phyloP scores from a whole-genome alignment of 2,797 vertebrate genomes.

The Sparus aurata region DNA sequence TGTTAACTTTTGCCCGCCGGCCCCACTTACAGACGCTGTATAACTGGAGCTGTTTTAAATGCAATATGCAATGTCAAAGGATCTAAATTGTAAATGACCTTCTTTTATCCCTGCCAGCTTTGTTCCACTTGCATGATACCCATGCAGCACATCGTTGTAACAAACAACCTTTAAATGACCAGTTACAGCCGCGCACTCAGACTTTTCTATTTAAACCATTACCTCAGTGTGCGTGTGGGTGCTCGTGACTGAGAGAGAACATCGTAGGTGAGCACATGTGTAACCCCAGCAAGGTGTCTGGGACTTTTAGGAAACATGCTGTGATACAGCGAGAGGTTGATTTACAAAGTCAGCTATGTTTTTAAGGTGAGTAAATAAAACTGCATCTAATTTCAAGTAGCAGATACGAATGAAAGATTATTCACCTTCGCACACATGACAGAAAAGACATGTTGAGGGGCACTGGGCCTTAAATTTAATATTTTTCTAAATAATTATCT shows the following conservation, averaged over 20 bases:
- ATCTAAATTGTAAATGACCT: not conserved
- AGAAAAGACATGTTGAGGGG: not conserved
- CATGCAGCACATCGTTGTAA: constrained; percentile 22
- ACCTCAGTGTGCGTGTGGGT: constrained; percentile 43
- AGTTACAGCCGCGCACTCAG: constrained; percentile 22
- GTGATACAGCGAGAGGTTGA: not conserved
- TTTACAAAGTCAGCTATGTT: not conserved
- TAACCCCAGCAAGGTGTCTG: constrained; percentile 3
- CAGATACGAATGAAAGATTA: not conserved
- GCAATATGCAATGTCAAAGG: not conserved
- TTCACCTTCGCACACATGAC: not conserved
- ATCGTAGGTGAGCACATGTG: not conserved
- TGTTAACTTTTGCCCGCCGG: no score
- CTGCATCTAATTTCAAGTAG: not conserved
- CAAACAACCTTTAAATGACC: constrained; percentile 54
- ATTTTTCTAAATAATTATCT: not conserved
- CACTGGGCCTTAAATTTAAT: not conserved
- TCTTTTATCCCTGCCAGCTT: constrained; percentile 7
- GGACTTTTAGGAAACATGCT: not conserved
- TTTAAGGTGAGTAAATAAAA: not conserved
- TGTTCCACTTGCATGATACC: constrained; percentile 21
- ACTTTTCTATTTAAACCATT: constrained; percentile 31
- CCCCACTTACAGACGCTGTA: not conserved
- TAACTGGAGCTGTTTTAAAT: not conserved
- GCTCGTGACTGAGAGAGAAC: not conserved